These are phyloP conservation scores for Philotrypesis tridentata DNA, from an alignment of 1,140 invertebrate genomes.

Conservation along the genomic window DNA sequence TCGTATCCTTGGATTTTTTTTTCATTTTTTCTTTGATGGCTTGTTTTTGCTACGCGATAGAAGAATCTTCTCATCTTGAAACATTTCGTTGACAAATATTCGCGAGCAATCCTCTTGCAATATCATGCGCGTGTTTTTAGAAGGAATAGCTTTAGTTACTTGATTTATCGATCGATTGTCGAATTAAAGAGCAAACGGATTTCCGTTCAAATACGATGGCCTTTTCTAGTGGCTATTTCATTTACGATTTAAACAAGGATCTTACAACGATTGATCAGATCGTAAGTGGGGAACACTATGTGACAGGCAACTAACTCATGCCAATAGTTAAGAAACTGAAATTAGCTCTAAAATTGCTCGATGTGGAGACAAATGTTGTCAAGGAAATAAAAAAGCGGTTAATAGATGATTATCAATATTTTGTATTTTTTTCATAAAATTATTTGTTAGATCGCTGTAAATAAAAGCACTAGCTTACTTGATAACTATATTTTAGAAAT, in stretches of 20 bases:
- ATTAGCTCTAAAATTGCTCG: no score
- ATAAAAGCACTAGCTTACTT: no score
- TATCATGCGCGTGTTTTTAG: neutral
- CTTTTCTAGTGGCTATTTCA: neutral
- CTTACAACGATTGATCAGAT: neutral
- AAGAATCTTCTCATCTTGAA: neutral
- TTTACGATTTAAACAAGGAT: neutral
- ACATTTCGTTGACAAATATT: slow-evolving; percentile 34
- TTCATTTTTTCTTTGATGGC: neutral
- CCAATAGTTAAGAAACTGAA: no score
- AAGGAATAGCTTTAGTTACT: neutral
- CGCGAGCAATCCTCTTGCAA: neutral
- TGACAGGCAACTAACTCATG: no score
- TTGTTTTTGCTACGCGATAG: neutral
- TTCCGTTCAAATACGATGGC: no score
- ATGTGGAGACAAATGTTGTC: no score
- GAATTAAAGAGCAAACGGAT: neutral
- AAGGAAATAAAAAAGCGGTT: no score
- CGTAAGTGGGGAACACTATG: neutral
- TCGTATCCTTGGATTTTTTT: neutral
- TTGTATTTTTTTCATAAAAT: no score
- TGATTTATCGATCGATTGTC: neutral
- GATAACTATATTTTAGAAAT: no score
- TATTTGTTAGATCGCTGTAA: no score
- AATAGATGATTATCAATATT: no score